Evolutionary conservation across 2,113 vertebrate genomes (phyloP).

Genomic region (Arenaria interpres): DNA sequence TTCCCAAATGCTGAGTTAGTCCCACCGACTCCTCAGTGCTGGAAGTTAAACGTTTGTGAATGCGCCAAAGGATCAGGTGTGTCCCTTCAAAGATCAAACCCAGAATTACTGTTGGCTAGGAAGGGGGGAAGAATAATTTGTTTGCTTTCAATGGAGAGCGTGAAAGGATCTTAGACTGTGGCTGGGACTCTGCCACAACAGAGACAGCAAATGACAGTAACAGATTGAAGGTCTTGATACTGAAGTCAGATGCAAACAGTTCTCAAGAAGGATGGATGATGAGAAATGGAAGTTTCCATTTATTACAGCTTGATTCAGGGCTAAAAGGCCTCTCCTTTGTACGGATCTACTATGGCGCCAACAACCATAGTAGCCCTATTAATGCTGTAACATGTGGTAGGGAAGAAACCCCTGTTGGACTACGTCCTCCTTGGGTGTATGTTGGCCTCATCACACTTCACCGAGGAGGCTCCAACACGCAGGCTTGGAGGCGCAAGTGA

Average conservation of each 20-base stretch:
- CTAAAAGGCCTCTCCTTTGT: neutral
- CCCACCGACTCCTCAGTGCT: neutral
- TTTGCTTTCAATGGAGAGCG: neutral
- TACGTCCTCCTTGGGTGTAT: neutral
- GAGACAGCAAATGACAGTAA: neutral
- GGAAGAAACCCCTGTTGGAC: neutral
- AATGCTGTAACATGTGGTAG: neutral
- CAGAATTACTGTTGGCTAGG: neutral
- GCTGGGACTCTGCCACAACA: neutral
- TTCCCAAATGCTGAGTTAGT: neutral
- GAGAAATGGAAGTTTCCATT: neutral
- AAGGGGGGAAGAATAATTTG: neutral
- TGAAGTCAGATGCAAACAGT: fast-evolving
- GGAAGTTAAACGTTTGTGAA: neutral
- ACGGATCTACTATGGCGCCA: neutral
- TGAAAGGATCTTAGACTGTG: neutral
- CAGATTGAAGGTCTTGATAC: neutral
- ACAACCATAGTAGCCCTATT: neutral
- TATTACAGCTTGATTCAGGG: neutral
- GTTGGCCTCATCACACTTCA: neutral
- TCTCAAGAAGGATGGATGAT: neutral
- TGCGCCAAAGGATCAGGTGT: neutral
- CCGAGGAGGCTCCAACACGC: neutral
- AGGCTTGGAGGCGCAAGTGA: neutral
- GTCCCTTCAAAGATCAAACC: neutral